A percentile compares a stretch with the other conserved stretches of the same genome.
phyloP scores from a whole-genome alignment of 1,140 invertebrate genomes.

The Oreohelix idahoensis region DNA sequence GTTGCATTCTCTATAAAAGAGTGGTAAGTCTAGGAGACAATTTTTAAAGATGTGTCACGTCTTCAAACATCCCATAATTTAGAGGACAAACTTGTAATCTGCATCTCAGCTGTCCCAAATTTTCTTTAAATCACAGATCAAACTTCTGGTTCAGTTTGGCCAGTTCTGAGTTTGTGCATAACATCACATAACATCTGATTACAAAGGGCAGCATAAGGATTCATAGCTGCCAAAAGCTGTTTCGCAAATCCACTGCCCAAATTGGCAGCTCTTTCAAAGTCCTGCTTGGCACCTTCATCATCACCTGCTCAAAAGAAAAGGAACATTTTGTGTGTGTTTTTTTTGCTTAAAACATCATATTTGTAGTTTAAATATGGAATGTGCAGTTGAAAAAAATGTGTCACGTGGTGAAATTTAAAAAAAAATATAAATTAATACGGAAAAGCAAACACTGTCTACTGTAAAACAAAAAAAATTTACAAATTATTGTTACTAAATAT shows the following conservation, averaged over 20 bases:
- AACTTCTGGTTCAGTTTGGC: conserved; percentile 58
- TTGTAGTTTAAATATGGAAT: too few relatives aligned
- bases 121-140: neutral
- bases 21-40: too few relatives aligned
- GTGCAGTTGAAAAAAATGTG: too few relatives aligned
- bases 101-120: neutral
- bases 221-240: conserved; percentile 76
- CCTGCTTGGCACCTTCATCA: conserved; percentile 71
- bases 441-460: too few relatives aligned
- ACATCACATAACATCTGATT: conserved; percentile 91
- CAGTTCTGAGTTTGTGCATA: conserved; percentile 74
- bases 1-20: too few relatives aligned
- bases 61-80: neutral
- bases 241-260: conserved; percentile 87
- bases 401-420: too few relatives aligned
- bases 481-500: too few relatives aligned
- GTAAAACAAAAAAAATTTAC: too few relatives aligned
- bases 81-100: neutral
- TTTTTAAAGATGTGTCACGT: too few relatives aligned
- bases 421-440: too few relatives aligned
- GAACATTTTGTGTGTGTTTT: too few relatives aligned
- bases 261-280: conserved; percentile 83
- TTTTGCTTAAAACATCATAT: too few relatives aligned
- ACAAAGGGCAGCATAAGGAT: conserved; percentile 80
- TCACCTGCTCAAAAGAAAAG: conserved; percentile 53